phyloP scores from a whole-genome alignment of 2,113 vertebrate species.

The Genyomyrus donnyi region DNA sequence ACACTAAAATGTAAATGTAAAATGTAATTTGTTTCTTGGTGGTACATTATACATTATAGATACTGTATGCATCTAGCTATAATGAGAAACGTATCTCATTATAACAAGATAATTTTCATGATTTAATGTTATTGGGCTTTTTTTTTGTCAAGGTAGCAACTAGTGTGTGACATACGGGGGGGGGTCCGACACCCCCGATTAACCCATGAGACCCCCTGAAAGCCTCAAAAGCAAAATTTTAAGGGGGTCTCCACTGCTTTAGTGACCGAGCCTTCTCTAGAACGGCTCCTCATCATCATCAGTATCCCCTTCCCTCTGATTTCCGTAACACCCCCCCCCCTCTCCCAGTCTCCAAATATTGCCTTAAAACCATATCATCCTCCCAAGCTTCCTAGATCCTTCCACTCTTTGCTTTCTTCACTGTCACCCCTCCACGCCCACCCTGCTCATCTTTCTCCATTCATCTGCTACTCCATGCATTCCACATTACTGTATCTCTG shows the following conservation, averaged over 20 bases:
- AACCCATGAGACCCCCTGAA: too few species aligned
- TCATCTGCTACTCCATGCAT: neutral
- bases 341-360: neutral
- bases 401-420: neutral
- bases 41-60: neutral
- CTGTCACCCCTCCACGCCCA: neutral
- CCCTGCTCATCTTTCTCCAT: neutral
- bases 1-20: neutral
- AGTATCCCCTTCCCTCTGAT: neutral
- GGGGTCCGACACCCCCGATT: too few species aligned
- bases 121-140: neutral
- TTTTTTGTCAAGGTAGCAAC: neutral
- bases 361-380: neutral
- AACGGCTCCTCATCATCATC: neutral
- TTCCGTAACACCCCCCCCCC: neutral
- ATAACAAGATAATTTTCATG: neutral
- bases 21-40: neutral
- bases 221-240: too few species aligned
- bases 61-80: neutral
- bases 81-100: neutral
- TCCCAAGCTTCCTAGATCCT: neutral
- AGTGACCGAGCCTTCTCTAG: neutral
- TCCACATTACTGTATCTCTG: neutral
- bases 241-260: neutral
- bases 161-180: too few species aligned